Evolutionary conservation across 2,113 vertebrate species (phyloP).

Genomic region (Platysternon megacephalum): DNA sequence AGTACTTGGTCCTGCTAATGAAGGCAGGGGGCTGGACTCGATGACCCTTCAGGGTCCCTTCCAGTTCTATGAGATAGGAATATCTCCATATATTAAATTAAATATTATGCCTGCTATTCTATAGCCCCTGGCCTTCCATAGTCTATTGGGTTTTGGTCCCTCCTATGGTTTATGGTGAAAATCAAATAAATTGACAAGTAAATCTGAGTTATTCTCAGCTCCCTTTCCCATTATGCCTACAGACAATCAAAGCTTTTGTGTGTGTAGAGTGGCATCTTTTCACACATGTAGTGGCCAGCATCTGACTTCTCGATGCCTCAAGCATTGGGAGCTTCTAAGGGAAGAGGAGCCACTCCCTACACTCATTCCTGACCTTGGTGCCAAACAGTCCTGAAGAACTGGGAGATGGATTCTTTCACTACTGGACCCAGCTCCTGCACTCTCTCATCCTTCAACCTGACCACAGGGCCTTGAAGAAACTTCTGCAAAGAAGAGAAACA

Average conservation of each 20-base stretch:
- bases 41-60: too few relatives aligned
- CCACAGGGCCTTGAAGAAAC: neutral
- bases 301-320: neutral
- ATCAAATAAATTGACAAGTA: neutral
- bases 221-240: neutral
- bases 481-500: neutral
- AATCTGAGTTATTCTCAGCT: neutral
- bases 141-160: neutral
- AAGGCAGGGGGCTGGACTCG: too few relatives aligned
- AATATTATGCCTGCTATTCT: neutral
- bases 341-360: neutral
- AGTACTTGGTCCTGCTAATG: too few relatives aligned
- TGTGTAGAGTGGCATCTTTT: neutral
- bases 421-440: neutral
- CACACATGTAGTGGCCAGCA: neutral
- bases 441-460: neutral
- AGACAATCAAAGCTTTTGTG: neutral
- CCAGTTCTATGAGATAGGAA: too few relatives aligned
- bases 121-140: neutral
- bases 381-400: neutral
- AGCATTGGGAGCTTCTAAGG: neutral
- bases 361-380: neutral
- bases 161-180: neutral
- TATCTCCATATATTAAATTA: too few relatives aligned
- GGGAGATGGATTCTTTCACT: neutral